Evolutionary conservation across 1,140 invertebrate genomes (phyloP).

Genomic region (Anthonomus grandis): DNA sequence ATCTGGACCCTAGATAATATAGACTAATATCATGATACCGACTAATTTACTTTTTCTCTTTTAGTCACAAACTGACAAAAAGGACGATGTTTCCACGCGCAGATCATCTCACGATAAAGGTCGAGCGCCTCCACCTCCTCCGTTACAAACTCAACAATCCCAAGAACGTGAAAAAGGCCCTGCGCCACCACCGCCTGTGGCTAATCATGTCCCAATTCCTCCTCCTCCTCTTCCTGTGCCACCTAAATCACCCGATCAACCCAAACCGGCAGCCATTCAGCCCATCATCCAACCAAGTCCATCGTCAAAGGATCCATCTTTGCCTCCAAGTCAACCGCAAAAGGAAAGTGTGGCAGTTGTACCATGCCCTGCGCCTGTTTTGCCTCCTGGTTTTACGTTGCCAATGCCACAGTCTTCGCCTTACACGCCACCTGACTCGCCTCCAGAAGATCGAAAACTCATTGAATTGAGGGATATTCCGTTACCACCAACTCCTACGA

Average conservation of each 20-base stretch:
- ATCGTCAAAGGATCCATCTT: constrained; percentile 5
- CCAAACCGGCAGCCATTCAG: constrained; percentile 3
- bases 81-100: constrained; percentile 44
- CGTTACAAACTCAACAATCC: constrained; percentile 28
- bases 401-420: constrained; percentile 53
- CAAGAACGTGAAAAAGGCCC: constrained; percentile 55
- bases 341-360: constrained; percentile 43
- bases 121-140: constrained; percentile 55
- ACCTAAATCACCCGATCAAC: not conserved
- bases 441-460: constrained; percentile 21
- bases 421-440: constrained; percentile 42
- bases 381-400: constrained; percentile 39
- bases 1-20: too few species aligned
- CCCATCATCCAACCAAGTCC: constrained; percentile 48
- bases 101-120: constrained; percentile 59
- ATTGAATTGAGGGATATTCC: constrained; percentile 21
- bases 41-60: constrained; percentile 13
- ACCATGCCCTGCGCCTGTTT: constrained; percentile 41
- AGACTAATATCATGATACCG: too few species aligned
- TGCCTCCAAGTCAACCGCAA: constrained; percentile 47
- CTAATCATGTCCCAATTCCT: constrained; percentile 41
- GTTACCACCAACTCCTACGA: constrained; percentile 14
- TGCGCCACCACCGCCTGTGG: constrained; percentile 49
- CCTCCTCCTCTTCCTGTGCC: constrained; percentile 47
- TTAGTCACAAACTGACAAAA: constrained; percentile 50